Percentiles rank a stretch among this genome's conserved stretches.
phyloP scores from a whole-genome alignment of 2,888 invertebrate genomes.

The Erpobdella octoculata region DNA sequence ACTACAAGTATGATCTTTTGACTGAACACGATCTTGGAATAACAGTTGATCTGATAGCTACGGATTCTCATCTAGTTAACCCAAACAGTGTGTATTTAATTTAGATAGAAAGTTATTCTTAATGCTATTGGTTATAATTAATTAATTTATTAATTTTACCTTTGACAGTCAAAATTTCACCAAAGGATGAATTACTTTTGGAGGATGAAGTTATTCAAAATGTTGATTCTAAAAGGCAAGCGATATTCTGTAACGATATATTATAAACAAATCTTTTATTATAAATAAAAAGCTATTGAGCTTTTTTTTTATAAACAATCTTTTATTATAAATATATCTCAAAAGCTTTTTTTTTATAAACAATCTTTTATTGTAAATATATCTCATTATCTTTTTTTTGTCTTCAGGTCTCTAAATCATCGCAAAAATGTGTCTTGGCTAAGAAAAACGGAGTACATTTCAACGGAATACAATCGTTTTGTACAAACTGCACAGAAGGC shows the following conservation, averaged over 20 bases:
- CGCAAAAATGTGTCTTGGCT: slow-evolving; percentile 95
- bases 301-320: background rate
- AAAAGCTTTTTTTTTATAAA: background rate
- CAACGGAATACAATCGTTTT: slow-evolving; percentile 93
- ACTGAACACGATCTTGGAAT: slow-evolving; percentile 97
- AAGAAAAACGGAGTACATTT: slow-evolving; percentile 94
- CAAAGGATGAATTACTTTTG: slow-evolving; percentile 84
- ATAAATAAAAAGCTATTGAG: background rate
- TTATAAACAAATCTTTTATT: no score
- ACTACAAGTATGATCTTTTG: slow-evolving; percentile 87
- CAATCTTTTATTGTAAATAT: background rate
- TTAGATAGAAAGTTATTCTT: background rate
- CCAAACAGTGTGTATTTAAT: slow-evolving; percentile 57
- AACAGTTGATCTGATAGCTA: slow-evolving; percentile 89
- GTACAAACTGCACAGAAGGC: slow-evolving; percentile 93
- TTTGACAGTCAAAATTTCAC: slow-evolving; percentile 60
- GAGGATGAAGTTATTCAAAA: slow-evolving; percentile 70
- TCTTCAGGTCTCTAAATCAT: slow-evolving; percentile 73
- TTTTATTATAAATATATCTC: no score
- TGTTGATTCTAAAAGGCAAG: slow-evolving; percentile 48
- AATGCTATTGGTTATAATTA: background rate
- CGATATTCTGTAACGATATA: background rate
- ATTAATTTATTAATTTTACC: background rate
- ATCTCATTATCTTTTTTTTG: background rate
- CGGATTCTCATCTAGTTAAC: slow-evolving; percentile 81